Conservation (phyloP, 1,140 invertebrate species). For the Penaeus indicus region DNA sequence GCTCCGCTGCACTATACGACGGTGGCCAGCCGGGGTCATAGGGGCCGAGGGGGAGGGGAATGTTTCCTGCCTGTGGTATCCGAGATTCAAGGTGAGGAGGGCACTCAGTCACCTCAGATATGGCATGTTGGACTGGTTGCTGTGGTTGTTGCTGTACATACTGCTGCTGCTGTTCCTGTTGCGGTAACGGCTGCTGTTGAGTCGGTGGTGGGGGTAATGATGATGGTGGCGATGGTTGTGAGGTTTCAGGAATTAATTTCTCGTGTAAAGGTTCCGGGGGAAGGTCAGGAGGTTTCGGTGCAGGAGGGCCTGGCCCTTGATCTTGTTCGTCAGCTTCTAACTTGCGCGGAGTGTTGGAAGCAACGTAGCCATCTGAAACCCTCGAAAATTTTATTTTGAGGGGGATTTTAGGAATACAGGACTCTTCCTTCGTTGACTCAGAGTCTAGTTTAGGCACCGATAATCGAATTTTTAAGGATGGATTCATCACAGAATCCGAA, state of each 20-base stretch:
- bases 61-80: slow-evolving; percentile 12
- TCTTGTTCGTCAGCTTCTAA: slow-evolving; percentile 46
- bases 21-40: background rate
- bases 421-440: slow-evolving; percentile 43
- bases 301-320: slow-evolving; percentile 63
- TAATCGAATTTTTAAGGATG: slow-evolving; percentile 45
- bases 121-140: background rate
- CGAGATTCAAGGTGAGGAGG: background rate
- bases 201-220: background rate
- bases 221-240: background rate
- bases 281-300: slow-evolving; percentile 57
- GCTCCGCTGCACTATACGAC: slow-evolving; percentile 2
- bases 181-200: background rate
- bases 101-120: background rate
- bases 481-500: slow-evolving; percentile 1
- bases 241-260: background rate
- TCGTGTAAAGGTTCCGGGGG: slow-evolving; percentile 23
- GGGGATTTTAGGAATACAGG: slow-evolving; percentile 44
- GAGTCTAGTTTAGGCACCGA: slow-evolving; percentile 44
- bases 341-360: slow-evolving; percentile 56
- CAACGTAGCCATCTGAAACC: slow-evolving; percentile 61
- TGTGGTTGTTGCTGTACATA: slow-evolving; percentile 9
- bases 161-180: slow-evolving; percentile 7
- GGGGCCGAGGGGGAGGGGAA: slow-evolving; percentile 5
- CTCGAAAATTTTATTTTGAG: slow-evolving; percentile 64